phyloP scores from a whole-genome alignment of 2,797 vertebrate genomes.

The Ataeniobius toweri region DNA sequence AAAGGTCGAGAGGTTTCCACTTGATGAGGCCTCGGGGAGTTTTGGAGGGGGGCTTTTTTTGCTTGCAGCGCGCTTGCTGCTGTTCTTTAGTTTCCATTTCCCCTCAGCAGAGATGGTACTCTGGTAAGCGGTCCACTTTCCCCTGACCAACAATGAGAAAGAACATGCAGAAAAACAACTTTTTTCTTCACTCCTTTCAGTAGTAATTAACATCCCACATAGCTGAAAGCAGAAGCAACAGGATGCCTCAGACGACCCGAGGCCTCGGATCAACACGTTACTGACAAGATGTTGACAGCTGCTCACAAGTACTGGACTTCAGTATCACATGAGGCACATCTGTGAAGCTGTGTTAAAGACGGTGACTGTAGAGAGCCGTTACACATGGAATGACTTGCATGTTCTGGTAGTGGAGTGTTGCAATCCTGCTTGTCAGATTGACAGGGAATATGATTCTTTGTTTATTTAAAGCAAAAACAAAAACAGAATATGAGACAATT shows the following conservation, averaged over 20 bases:
- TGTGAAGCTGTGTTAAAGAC: not conserved
- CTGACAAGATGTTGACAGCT: constrained; percentile 44
- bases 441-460: constrained; percentile 38
- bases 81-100: constrained; percentile 44
- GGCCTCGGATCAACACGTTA: constrained; percentile 24
- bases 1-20: constrained; percentile 39
- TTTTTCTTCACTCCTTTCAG: constrained; percentile 26
- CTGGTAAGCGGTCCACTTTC: constrained; percentile 23
- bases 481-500: constrained; percentile 48
- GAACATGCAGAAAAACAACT: constrained; percentile 13
- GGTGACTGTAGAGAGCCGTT: constrained; percentile 24
- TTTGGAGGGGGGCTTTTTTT: constrained; percentile 3
- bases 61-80: constrained; percentile 2
- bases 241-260: constrained; percentile 26
- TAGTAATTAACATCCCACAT: constrained; percentile 25
- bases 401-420: constrained; percentile 43
- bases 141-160: constrained; percentile 39
- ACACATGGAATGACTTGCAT: constrained; percentile 61
- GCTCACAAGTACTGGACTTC: constrained; percentile 22
- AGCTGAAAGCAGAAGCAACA: constrained; percentile 19
- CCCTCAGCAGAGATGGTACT: constrained; percentile 9
- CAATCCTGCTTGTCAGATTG: constrained; percentile 40
- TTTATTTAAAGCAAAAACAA: constrained; percentile 18
- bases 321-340: constrained; percentile 13
- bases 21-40: constrained; percentile 55